These are phyloP conservation scores for Teleopsis dalmanni DNA, from an alignment of 1,140 invertebrate genomes.

Conservation along the genomic window DNA sequence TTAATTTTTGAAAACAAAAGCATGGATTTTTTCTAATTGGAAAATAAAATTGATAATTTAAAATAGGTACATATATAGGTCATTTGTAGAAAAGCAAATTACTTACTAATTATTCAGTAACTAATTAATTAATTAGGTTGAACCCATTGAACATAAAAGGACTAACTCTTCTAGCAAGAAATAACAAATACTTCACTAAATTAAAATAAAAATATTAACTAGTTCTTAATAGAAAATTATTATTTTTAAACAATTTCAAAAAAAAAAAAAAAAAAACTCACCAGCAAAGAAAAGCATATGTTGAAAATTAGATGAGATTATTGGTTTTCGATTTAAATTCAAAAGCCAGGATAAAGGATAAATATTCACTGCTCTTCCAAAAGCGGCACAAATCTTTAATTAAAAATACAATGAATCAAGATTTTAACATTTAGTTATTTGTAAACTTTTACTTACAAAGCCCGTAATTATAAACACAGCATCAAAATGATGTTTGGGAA, in stretches of 20 bases:
- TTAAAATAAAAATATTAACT: background rate
- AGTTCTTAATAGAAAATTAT: background rate
- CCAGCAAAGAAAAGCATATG: slow-evolving; percentile 99
- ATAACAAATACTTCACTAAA: no score
- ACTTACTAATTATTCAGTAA: no score
- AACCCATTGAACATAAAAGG: no score
- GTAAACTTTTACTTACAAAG: slow-evolving; percentile 60
- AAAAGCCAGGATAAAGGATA: slow-evolving; percentile 92
- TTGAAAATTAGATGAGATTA: slow-evolving; percentile 90
- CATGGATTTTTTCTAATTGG: no score
- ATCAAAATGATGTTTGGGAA: slow-evolving; percentile 91
- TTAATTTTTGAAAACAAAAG: no score
- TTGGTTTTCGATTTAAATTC: slow-evolving; percentile 87
- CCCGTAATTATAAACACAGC: slow-evolving; percentile 83
- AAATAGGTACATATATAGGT: no score
- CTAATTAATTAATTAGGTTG: no score
- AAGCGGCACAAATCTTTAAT: slow-evolving; percentile 65
- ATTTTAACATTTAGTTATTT: background rate
- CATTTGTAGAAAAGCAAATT: no score
- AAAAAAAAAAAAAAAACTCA: no score
- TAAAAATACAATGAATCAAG: background rate
- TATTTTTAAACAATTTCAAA: background rate
- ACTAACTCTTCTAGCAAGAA: no score
- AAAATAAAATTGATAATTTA: no score
- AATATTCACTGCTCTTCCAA: slow-evolving; percentile 87